Base-by-base conservation (phyloP, 37 sponge, comb jelly and placozoan species). In the Oscarella lobularis region DNA sequence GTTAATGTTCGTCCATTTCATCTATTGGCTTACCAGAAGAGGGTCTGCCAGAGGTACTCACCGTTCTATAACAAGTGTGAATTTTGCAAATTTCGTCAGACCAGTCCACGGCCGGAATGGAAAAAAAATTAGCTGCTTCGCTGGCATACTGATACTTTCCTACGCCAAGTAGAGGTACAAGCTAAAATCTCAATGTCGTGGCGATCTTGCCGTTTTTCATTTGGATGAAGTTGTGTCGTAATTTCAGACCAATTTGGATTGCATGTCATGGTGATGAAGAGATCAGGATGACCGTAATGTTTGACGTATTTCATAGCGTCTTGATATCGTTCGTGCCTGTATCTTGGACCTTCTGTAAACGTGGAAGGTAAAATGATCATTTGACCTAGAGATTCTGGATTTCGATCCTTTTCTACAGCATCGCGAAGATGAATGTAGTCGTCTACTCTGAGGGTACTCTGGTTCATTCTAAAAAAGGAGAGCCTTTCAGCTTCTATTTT, bases 191-290 rank as follows among this genome's bases (percentile, higher is more conserved):
- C n/a, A n/a, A n/a, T n/a, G n/a, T n/a, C n/a, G n/a, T n/a, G n/a
- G n/a, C n/a, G n/a, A n/a, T n/a, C n/a, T n/a, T n/a, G n/a, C n/a
- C n/a, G n/a, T n/a, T n/a, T n/a, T n/a, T n/a, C n/a, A n/a, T n/a
- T n/a, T n/a, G n/a, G n/a, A n/a, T n/a, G n/a, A n/a, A n/a, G n/a
- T n/a, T n/a, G n/a, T n/a, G n/a, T n/a, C n/a, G n/a, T n/a, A n/a
- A 86, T 86, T 40, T 86, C 82, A 33, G 67, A 70, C 78, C 83
- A 84, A 34, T 72, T 73, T 29, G 87, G 73, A 41, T 79, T 86
- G 39, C 84, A 75, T 5, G 87, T 86, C 14, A 79, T 67, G 3
- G 87, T 84, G 31, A 84, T 75, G 73, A 86, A 79, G 29, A 83
- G 68, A 37, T 82, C 67, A 40, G 87, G 82, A 14, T 65, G 67